Conservation (phyloP, 1,140 invertebrate species). For the Calosoma granatense region DNA sequence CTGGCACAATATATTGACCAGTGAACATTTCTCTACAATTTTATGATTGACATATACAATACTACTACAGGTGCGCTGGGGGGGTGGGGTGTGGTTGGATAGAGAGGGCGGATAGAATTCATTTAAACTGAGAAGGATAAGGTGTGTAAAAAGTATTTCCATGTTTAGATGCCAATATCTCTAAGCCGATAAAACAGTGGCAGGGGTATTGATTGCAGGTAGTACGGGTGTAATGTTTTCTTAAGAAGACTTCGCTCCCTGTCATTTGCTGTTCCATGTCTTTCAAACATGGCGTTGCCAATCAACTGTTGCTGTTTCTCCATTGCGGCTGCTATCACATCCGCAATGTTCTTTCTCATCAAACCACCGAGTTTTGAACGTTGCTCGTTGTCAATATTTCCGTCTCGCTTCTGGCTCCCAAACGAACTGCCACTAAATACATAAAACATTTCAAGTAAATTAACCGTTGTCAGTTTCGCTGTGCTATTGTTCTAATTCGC, state of each 20-base stretch:
- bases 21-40: too few species aligned
- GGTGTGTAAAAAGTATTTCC: constrained; percentile 2
- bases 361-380: neutral
- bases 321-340: neutral
- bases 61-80: too few species aligned
- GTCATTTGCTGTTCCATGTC: neutral
- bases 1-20: too few species aligned
- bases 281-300: neutral
- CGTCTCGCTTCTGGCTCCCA: neutral
- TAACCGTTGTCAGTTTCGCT: too few species aligned
- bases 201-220: neutral
- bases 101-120: too few species aligned
- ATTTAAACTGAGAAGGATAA: too few species aligned
- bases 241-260: neutral
- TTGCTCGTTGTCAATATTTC: neutral
- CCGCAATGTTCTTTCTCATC: neutral
- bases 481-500: too few species aligned
- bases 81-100: too few species aligned
- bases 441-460: neutral
- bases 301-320: neutral
- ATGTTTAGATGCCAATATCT: neutral
- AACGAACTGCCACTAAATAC: neutral
- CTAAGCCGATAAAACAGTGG: neutral
- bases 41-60: too few species aligned
- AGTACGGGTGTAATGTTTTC: neutral